phyloP scores from a whole-genome alignment of 2,113 vertebrate genomes.

The Neogale vison region DNA sequence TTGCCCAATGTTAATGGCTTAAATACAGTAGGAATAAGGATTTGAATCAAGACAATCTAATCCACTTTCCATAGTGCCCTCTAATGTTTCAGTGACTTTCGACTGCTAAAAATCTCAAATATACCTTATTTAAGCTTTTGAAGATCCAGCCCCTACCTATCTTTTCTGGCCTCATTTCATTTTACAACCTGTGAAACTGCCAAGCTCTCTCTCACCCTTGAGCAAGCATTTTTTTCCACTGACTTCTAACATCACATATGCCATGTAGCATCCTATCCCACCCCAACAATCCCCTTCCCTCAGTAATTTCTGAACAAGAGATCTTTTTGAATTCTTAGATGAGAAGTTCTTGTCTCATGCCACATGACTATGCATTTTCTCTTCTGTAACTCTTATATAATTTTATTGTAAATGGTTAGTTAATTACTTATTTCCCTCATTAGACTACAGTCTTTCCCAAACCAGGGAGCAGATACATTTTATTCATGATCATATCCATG shows the following conservation, averaged over 20 bases:
- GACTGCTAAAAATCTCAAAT: not conserved
- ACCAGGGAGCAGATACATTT: not conserved
- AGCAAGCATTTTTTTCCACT: not conserved
- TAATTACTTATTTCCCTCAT: not conserved
- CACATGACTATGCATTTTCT: not conserved
- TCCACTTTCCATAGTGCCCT: not conserved
- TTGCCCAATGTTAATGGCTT: not conserved
- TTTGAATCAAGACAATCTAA: conserved; percentile 13
- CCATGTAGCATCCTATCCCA: not conserved
- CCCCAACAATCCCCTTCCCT: not conserved
- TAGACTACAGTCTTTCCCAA: not conserved
- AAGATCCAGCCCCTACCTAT: not conserved
- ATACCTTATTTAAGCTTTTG: not conserved
- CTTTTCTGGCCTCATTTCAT: not conserved
- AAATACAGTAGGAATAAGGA: not conserved
- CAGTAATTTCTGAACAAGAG: not conserved
- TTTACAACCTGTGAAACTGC: not conserved
- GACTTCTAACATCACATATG: not conserved
- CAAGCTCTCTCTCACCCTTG: not conserved
- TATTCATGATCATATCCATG: not conserved
- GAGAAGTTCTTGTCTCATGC: not conserved
- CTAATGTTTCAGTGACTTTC: not conserved
- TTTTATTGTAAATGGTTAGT: not conserved
- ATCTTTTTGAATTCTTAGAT: not conserved
- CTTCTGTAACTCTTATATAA: not conserved